phyloP scores from a whole-genome alignment of 2,888 invertebrate genomes.

The Phyto melanocephala region DNA sequence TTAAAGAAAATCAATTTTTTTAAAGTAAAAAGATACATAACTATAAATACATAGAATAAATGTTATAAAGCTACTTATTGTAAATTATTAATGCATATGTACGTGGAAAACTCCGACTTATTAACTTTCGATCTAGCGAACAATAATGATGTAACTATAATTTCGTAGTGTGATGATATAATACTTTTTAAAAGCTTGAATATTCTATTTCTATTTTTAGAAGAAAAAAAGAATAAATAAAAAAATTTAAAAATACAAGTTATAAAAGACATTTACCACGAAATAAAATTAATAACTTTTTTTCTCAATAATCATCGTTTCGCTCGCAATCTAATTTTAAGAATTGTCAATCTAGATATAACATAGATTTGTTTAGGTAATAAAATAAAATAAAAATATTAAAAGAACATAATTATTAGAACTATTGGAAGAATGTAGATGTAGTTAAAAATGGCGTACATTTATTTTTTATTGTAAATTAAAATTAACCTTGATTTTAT shows the following conservation, averaged over 20 bases:
- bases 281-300: slow-evolving; percentile 63
- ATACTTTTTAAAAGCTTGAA: slow-evolving; percentile 27
- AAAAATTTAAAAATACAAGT: slow-evolving; percentile 10
- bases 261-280: slow-evolving; percentile 59
- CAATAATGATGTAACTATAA: slow-evolving; percentile 57
- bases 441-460: too few species aligned
- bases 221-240: neutral
- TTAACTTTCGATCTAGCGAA: slow-evolving; percentile 62
- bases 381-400: slow-evolving; percentile 28
- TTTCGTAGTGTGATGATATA: slow-evolving; percentile 33
- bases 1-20: slow-evolving; percentile 6
- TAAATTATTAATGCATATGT: neutral
- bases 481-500: too few species aligned
- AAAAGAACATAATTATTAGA: neutral
- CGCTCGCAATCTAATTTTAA: slow-evolving; percentile 59
- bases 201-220: slow-evolving; percentile 8
- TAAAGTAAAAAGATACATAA: neutral
- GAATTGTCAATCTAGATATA: slow-evolving; percentile 55
- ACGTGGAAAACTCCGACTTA: slow-evolving; percentile 16
- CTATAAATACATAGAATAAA: neutral
- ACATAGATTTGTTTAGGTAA: slow-evolving; percentile 16
- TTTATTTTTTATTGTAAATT: too few species aligned
- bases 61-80: slow-evolving; percentile 30
- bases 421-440: too few species aligned
- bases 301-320: slow-evolving; percentile 64